Evolutionary conservation across 2,888 invertebrate species (phyloP), one percentile per base, ranked within the genome.

Genomic region (Lithophane leautieri): DNA sequence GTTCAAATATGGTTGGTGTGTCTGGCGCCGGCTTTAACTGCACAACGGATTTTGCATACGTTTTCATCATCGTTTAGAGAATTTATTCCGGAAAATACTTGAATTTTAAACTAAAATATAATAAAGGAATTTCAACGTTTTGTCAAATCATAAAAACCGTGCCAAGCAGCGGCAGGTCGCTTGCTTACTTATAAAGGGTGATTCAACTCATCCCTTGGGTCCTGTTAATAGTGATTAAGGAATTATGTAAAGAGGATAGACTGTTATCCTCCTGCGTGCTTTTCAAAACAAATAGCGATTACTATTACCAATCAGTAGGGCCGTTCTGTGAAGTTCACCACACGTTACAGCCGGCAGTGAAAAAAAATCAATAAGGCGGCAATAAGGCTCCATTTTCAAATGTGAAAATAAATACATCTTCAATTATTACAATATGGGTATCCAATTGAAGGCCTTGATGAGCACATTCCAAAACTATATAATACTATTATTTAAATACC

Each of bases 231-330:
- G 16, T 34, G 58, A 52, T 68, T 78, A 34, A 60, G 58, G 16
- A 9, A 42, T 50, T 78, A 52, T 68, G 78, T 68, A 58, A 60
- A 34, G 28, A 22, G 68, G n/a, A 28, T 56, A 22, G 34, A 65
- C 16, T 14, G 12, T 2, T 40, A 28, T 9, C 0, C 78, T 78
- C 58, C 16, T 16, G 78, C 16, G 68, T 34, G 42, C 58, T 25
- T 25, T 78, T 60, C 19, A 58, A 71, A 44, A 60, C 16, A 60
- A 76, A 78, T 58, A 4, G 22, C n/a, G 50, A 42, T 68, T 50
- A 60, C 28, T 9, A 42, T 68, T 50, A 60, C 28, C 12, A 67
- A 78, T 76, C 66, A 78, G 19, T 11, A 2, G 34, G 28, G n/a
- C 19, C 4, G 8, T n/a, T 28, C n/a, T 6, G 19, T n/a, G 19